Evolutionary conservation across 2,888 invertebrate species (phyloP).

Genomic region (Drosophila testacea): DNA sequence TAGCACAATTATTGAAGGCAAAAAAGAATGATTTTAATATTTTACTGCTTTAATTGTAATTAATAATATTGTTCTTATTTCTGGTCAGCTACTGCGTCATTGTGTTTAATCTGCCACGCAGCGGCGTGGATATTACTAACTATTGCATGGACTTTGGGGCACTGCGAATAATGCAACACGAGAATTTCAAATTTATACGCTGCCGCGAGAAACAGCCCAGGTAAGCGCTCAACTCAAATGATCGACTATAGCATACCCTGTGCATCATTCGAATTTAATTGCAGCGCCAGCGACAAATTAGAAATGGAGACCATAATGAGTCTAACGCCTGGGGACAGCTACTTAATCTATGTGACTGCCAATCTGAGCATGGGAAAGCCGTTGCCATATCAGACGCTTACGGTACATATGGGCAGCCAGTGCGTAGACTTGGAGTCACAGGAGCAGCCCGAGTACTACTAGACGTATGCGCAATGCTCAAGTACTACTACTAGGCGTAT

Average conservation of each 20-base stretch:
- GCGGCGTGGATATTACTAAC: slow-evolving; percentile 84
- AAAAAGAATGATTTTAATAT: too few species aligned
- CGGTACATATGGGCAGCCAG: slow-evolving; percentile 79
- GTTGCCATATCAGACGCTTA: slow-evolving; percentile 87
- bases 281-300: slow-evolving; percentile 81
- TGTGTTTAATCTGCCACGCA: slow-evolving; percentile 83
- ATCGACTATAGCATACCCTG: background rate
- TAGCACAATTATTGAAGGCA: too few species aligned
- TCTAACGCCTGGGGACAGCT: slow-evolving; percentile 86
- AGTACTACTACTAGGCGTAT: slow-evolving; percentile 17
- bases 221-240: slow-evolving; percentile 50
- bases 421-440: slow-evolving; percentile 80
- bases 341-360: slow-evolving; percentile 87
- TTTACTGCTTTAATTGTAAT: background rate
- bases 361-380: slow-evolving; percentile 86
- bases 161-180: slow-evolving; percentile 79
- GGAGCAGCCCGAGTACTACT: slow-evolving; percentile 80
- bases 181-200: slow-evolving; percentile 82
- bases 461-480: slow-evolving; percentile 31
- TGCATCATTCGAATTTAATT: background rate
- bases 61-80: background rate
- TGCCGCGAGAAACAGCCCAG: slow-evolving; percentile 81
- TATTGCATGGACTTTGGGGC: slow-evolving; percentile 84
- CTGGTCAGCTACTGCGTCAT: slow-evolving; percentile 83
- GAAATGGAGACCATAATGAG: slow-evolving; percentile 85